Conservation (phyloP, 2,113 vertebrate genomes). For the Morone saxatilis region DNA sequence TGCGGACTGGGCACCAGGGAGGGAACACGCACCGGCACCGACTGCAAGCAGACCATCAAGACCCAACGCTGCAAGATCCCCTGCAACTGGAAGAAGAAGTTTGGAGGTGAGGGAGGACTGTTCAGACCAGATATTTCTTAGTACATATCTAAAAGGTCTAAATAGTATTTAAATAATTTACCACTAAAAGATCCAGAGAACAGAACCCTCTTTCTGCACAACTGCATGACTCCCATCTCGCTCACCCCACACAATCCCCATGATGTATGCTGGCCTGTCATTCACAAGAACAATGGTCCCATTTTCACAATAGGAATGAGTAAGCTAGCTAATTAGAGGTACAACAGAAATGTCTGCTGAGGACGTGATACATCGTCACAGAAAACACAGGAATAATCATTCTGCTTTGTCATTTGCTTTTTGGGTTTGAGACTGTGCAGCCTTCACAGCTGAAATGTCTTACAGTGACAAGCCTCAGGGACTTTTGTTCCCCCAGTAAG, state of each 20-base stretch:
- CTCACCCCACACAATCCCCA: not conserved
- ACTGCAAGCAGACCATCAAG: slow-evolving; percentile 97
- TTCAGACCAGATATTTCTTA: not conserved
- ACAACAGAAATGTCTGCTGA: slow-evolving; percentile 48
- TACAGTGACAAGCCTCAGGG: slow-evolving; percentile 52
- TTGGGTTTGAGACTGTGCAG: slow-evolving; percentile 41
- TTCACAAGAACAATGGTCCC: slow-evolving; percentile 56
- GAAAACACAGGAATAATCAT: slow-evolving; percentile 56
- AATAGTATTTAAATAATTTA: not conserved
- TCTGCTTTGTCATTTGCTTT: slow-evolving; percentile 50
- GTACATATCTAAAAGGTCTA: not conserved
- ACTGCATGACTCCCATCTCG: slow-evolving; percentile 11
- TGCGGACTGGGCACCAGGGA: slow-evolving; percentile 96
- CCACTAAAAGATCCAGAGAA: not conserved
- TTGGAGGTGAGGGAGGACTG: slow-evolving; percentile 88
- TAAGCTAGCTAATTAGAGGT: slow-evolving; percentile 60
- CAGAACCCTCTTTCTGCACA: not conserved
- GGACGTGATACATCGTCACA: slow-evolving; percentile 43
- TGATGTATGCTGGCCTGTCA: slow-evolving; percentile 47
- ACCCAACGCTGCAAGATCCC: slow-evolving; percentile 99
- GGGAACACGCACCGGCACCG: slow-evolving; percentile 91
- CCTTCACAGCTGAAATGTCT: slow-evolving; percentile 54
- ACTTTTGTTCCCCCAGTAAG: slow-evolving; percentile 64
- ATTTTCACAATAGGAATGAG: slow-evolving; percentile 53
- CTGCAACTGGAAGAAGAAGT: slow-evolving; percentile 99